Evolutionary conservation across 1,140 invertebrate genomes (phyloP), one percentile per base, ranked within the genome.

Genomic region (Zelostemma sp.): DNA sequence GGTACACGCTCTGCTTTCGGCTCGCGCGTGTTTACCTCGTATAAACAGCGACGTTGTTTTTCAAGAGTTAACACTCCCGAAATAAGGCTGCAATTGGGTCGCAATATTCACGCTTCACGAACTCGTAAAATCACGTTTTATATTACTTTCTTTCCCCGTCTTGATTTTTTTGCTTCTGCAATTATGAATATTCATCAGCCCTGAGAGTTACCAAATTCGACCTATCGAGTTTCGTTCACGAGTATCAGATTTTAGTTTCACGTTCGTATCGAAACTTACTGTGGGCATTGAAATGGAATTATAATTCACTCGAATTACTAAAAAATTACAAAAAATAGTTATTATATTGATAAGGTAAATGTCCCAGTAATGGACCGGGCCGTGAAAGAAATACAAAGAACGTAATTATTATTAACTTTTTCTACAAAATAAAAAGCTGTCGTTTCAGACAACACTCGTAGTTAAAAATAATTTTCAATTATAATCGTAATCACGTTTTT

Each of bases 51-150:
- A 2, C 33, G 6, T 35, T 35, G 41, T 18, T 43, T 43, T 43
- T 18, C 14, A 16, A 43, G 17, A 43, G 41, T 43, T 18, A 18
- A 11, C 17, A 11, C 41, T 35, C 33, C 41, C 41, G 41, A 43
- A 43, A 43, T 43, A 43, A 16, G 41, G 41, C 41, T 16, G 41
- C 14, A 43, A 43, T 43, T 43, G 41, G 41, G 41, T 43, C 41
- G 41, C 41, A 18, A 43, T 43, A 43, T 43, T 16, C 41, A 16
- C 14, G 41, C 41, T 18, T 12, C 41, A 12, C 16, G 14, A 17
- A 17, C 41, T 16, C 41, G 17, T 43, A 16, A 43, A 43, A 43
- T 43, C 41, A 18, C 41, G 41, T 43, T 17, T 43, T 11, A 18
- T 17, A 18, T 43, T 43, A 17, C 41, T 18, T 3, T 43, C 16